A percentile compares a stretch with the other conserved stretches of the same genome.
Evolutionary conservation across 2,888 invertebrate genomes (phyloP).

Genomic region (Caenorhabditis sp.): DNA sequence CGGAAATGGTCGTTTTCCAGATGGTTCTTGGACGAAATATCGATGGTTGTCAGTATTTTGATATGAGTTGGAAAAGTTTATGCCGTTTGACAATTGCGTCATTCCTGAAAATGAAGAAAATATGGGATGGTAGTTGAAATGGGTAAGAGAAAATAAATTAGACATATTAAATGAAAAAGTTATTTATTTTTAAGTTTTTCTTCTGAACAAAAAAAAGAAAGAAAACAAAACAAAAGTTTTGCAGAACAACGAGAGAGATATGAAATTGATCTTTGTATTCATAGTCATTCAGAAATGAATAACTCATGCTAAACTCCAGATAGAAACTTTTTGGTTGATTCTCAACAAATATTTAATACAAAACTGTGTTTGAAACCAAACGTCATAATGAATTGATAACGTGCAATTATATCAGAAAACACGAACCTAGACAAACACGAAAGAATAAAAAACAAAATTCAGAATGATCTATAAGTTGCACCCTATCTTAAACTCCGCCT

Average conservation of each 20-base stretch:
- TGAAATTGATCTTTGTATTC: background rate
- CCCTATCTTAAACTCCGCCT: background rate
- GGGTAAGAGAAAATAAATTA: background rate
- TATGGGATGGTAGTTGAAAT: too few relatives aligned
- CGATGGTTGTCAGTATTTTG: constrained; percentile 10
- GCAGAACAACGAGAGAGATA: background rate
- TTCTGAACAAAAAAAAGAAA: background rate
- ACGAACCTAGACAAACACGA: too few relatives aligned
- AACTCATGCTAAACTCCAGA: too few relatives aligned
- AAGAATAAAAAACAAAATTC: too few relatives aligned
- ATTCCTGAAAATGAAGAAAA: constrained; percentile 31
- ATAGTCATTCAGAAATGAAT: too few relatives aligned
- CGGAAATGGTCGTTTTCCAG: constrained; percentile 37
- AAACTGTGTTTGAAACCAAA: too few relatives aligned
- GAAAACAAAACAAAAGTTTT: constrained; percentile 6
- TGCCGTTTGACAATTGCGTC: constrained; percentile 28
- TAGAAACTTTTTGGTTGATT: too few relatives aligned
- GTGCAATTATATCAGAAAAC: too few relatives aligned
- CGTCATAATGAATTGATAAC: too few relatives aligned
- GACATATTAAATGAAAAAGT: too few relatives aligned
- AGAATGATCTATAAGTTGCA: background rate
- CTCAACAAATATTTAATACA: too few relatives aligned
- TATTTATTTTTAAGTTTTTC: background rate
- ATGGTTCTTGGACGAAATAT: constrained; percentile 32
- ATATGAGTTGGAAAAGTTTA: constrained; percentile 3